Base-by-base conservation (phyloP, 2,888 invertebrate species). In the Scaptomyza flava region DNA sequence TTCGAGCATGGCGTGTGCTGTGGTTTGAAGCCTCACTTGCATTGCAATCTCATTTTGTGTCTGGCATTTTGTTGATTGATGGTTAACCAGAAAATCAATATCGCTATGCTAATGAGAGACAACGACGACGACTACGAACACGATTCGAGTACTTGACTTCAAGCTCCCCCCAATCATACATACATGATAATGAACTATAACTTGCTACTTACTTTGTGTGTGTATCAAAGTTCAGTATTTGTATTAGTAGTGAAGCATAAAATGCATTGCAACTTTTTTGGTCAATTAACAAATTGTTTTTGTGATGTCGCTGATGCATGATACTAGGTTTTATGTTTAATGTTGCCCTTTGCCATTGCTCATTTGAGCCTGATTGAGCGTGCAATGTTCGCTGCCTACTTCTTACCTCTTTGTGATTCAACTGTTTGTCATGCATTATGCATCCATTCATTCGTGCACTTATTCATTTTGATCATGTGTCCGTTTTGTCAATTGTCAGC, bases 31-130 rank as follows among this genome's bases (percentile, higher is more conserved):
- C 87, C 72, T 87, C 84, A 84, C 87, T 84, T 84, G 87, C 84
- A 87, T 87, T 71, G 84, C 84, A 87, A 84, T 81, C 80, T 81
- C 79, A 79, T 81, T 67, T 81, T 81, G 78, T 80, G 76, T 68
- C 69, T 78, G 78, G 72, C 87, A 68, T 80, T 84, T 80, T 85
- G 84, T 84, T 84, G 84, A 84, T 84, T 84, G 84, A 87, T 87
- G 87, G 84, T 87, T 81, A 87, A 78, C 87, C 87, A 57, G 80
- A 80, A 84, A 84, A 84, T 84, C 84, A 87, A 84, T 84, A 84
- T 87, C 74, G 76, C 80, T 80, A 80, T 84, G 87, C 84, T 87
- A 84, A 84, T 84, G 84, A 84, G 87, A 80, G 79, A 68, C 54
- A 68, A 71, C 64, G 68, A 59, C 64, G 73, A 14, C 38, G 38